Percentiles rank a stretch among this genome's conserved stretches.
Conservation (phyloP, 2,888 invertebrate species). For the Quadroppia sp. region DNA sequence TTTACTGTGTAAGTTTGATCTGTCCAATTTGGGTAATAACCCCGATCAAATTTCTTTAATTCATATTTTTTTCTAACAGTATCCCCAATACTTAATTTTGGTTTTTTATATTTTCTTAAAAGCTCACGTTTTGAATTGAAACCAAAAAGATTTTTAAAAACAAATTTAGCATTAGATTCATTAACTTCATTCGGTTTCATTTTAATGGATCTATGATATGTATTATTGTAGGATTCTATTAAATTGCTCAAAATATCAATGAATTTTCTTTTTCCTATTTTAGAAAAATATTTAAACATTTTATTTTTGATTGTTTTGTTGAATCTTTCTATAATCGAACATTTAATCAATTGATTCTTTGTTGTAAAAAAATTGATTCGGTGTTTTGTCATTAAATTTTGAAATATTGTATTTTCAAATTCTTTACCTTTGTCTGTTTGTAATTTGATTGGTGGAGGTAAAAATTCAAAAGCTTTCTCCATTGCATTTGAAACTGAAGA, state of each 20-base stretch:
- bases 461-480: not conserved
- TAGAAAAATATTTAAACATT: not conserved
- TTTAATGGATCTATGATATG: not conserved
- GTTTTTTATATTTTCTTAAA: not conserved
- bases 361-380: slow-evolving; percentile 45
- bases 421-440: slow-evolving; percentile 47
- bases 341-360: slow-evolving; percentile 49
- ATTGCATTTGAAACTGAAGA: not conserved
- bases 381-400: not conserved
- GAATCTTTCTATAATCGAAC: slow-evolving; percentile 50
- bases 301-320: slow-evolving; percentile 49
- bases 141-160: not conserved
- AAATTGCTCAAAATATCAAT: not conserved
- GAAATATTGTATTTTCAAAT: slow-evolving; percentile 45
- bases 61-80: not conserved
- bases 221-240: not conserved
- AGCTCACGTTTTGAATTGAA: not conserved
- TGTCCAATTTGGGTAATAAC: slow-evolving; percentile 3
- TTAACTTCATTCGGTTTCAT: not conserved
- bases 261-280: not conserved
- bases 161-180: not conserved
- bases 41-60: not conserved
- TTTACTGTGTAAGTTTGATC: not conserved
- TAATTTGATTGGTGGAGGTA: not conserved
- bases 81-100: not conserved